These are phyloP conservation scores for Guaruba guarouba DNA, from an alignment of 2,113 vertebrate species.

Conservation along the genomic window DNA sequence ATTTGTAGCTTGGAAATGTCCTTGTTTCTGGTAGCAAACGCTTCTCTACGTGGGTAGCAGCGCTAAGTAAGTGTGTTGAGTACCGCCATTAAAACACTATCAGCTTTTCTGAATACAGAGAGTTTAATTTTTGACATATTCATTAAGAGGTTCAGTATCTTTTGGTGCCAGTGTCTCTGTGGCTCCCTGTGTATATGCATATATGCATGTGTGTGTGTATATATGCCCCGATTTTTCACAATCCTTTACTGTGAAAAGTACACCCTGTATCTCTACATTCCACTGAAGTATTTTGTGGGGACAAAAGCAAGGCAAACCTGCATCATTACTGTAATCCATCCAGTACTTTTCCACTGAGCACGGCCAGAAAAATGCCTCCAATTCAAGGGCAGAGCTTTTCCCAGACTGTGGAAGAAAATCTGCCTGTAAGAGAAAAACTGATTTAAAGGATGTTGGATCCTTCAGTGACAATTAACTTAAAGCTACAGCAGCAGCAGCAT, in stretches of 20 bases:
- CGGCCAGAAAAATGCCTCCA: background rate
- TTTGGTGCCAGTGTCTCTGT: background rate
- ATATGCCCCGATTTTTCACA: background rate
- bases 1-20: background rate
- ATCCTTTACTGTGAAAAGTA: background rate
- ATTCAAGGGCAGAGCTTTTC: background rate
- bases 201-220: fast-evolving
- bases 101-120: background rate
- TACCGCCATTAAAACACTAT: background rate
- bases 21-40: background rate
- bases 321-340: background rate
- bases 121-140: background rate
- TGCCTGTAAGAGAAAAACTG: background rate
- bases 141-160: background rate
- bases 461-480: background rate
- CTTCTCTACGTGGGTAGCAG: background rate
- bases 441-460: background rate
- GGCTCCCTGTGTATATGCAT: fast-evolving
- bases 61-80: background rate
- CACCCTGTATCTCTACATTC: background rate
- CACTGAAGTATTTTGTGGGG: background rate
- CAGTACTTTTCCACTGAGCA: background rate
- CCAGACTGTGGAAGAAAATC: background rate
- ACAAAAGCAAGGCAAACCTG: background rate
- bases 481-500: background rate